Percentiles rank a stretch among this genome's conserved stretches.
Evolutionary conservation across 2,797 vertebrate genomes (phyloP).

Genomic region (Enteromius mattozi): DNA sequence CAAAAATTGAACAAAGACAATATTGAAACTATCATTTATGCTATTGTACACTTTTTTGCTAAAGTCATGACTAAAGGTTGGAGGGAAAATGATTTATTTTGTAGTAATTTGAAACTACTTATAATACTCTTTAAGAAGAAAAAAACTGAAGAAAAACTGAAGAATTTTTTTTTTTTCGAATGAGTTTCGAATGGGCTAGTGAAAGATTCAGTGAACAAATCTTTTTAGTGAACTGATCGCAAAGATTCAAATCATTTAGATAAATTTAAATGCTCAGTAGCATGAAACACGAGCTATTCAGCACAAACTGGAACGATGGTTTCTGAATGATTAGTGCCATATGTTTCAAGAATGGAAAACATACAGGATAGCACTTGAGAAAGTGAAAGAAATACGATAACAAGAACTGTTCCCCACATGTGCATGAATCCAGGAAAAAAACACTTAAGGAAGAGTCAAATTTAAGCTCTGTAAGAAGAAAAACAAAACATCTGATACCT

Average conservation of each 20-base stretch:
- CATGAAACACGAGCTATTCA: neutral
- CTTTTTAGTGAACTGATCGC: neutral
- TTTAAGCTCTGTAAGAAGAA: neutral
- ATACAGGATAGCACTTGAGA: neutral
- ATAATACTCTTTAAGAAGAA: too few species aligned
- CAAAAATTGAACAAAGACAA: too few species aligned
- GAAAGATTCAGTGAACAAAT: neutral
- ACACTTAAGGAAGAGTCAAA: neutral
- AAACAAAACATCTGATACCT: constrained; percentile 12
- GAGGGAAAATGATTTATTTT: neutral
- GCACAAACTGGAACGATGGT: neutral
- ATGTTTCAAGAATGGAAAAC: neutral
- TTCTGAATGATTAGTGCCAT: neutral
- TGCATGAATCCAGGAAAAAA: neutral
- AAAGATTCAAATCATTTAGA: constrained; percentile 1
- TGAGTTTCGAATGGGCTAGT: neutral
- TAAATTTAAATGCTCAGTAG: neutral
- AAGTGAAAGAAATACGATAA: neutral
- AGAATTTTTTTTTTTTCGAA: neutral
- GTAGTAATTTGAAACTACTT: neutral
- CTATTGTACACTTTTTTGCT: neutral
- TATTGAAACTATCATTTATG: neutral
- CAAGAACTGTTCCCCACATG: neutral
- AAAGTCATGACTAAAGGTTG: neutral
- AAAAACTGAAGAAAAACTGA: too few species aligned